phyloP scores from a whole-genome alignment of 2,888 invertebrate species.

The Drosophila nigritarsus region DNA sequence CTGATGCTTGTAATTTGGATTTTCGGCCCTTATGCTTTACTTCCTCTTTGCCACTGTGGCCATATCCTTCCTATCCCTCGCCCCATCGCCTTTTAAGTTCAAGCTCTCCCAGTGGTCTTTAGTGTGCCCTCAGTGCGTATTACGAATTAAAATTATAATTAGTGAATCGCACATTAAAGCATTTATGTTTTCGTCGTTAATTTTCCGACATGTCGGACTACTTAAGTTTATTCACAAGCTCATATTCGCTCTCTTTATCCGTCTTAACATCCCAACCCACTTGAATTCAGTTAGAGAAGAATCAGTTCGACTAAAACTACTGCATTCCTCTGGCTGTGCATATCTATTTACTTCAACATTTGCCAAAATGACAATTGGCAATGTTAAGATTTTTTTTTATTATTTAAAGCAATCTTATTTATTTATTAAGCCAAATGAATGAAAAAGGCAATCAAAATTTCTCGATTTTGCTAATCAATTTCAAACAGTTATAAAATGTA shows the following conservation, averaged over 20 bases:
- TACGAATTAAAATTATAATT: slow-evolving; percentile 63
- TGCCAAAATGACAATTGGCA: background rate
- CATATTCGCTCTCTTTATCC: background rate
- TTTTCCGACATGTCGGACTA: slow-evolving; percentile 9
- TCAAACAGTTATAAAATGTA: background rate
- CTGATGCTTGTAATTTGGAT: background rate
- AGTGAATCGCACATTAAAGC: slow-evolving; percentile 46
- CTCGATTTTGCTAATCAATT: background rate
- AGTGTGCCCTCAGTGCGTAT: slow-evolving; percentile 52
- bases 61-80: background rate
- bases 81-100: background rate
- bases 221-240: background rate
- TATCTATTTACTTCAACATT: background rate
- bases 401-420: background rate
- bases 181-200: slow-evolving; percentile 35
- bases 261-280: background rate
- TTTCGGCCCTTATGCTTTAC: slow-evolving; percentile 1
- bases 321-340: background rate
- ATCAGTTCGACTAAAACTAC: background rate
- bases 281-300: background rate
- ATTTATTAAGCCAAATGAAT: background rate
- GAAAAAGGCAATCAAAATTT: background rate
- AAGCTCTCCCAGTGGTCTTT: slow-evolving; percentile 47
- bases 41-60: background rate
- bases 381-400: background rate